Evolutionary conservation across 2,113 vertebrate species (phyloP).

Genomic region (Nothocercus nigrocapillus): DNA sequence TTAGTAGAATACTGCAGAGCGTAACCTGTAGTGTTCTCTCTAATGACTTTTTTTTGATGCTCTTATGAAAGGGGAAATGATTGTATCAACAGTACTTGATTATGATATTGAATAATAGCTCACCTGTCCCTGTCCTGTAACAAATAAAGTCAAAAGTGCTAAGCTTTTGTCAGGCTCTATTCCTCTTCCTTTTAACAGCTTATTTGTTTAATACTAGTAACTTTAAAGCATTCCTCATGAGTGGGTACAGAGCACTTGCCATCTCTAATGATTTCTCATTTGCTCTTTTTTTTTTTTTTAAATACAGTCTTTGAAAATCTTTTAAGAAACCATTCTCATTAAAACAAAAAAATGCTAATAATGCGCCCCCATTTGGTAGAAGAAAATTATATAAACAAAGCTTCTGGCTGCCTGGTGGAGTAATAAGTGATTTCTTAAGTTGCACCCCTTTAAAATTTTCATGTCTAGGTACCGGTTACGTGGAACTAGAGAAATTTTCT

Average conservation of each 20-base stretch:
- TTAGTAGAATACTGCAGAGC: background rate
- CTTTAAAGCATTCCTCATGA: background rate
- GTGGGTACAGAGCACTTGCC: background rate
- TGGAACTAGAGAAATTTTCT: background rate
- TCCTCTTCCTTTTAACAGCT: background rate
- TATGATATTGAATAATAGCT: background rate
- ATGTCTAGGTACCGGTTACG: conserved; percentile 17
- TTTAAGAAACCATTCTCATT: background rate
- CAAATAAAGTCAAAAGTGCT: background rate
- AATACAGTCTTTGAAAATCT: background rate
- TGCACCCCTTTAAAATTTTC: background rate
- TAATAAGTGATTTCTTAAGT: background rate
- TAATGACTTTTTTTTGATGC: background rate
- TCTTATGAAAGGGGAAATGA: background rate
- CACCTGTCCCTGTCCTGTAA: background rate
- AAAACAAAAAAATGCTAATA: background rate
- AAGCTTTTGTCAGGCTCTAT: background rate
- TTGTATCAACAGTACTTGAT: background rate
- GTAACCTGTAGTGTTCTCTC: background rate
- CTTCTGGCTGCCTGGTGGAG: background rate
- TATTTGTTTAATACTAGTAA: background rate
- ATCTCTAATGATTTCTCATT: background rate
- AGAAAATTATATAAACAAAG: background rate
- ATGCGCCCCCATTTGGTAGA: background rate
- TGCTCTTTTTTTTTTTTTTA: background rate